Base-by-base conservation (phyloP, 35 echinoderm and acorn worm genomes). In the Apostichopus californicus region DNA sequence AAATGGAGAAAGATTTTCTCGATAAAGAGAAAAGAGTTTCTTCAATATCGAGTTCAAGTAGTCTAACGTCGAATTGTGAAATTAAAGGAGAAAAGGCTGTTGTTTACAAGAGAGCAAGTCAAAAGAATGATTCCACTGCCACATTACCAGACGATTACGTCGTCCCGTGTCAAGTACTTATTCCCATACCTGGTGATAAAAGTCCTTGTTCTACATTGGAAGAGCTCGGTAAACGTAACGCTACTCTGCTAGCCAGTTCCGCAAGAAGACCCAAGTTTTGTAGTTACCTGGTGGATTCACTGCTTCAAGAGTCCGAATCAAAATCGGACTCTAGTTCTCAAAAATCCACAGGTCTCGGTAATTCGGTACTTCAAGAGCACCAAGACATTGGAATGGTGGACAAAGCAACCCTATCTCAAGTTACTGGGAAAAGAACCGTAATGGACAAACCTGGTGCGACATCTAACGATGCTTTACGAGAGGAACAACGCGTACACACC, bases 141-240 rank as follows among this genome's bases (percentile, higher is more conserved):
- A 68, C 11, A n/a, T 75, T 75, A 20, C 21, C 71, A 18, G 71
- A 75, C 71, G 64, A 68, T 68, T 68, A 18, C 64, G 17, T 20
- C 71, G 17, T 7, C 6, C 21, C 71, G 17, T 75, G 20, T 20
- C 71, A 75, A 6, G n/a, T 26, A 24, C 10, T 53, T 18, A 82
- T 82, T 24, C 55, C 80, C 26, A 57, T 82, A n/a, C 13, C 55
- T 0, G 25, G 80, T 82, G 2, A 34, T n/a, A 82, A 82, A 80
- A 80, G 78, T 80, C 78, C 78, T 5, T 80, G 52, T 22, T 24
- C 78, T 24, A 80, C 78, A 24, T 22, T 80, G 21, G 78, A 80
- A 54, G 78, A 80, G 21, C 52, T 80, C 0, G 78, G 23, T 12
- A 22, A 80, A 24, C 22, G 52, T 22, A 80, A 80, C 11, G 78